These are phyloP conservation scores for Mystacides longicornis DNA, from an alignment of 2,888 invertebrate species.

Conservation along the genomic window DNA sequence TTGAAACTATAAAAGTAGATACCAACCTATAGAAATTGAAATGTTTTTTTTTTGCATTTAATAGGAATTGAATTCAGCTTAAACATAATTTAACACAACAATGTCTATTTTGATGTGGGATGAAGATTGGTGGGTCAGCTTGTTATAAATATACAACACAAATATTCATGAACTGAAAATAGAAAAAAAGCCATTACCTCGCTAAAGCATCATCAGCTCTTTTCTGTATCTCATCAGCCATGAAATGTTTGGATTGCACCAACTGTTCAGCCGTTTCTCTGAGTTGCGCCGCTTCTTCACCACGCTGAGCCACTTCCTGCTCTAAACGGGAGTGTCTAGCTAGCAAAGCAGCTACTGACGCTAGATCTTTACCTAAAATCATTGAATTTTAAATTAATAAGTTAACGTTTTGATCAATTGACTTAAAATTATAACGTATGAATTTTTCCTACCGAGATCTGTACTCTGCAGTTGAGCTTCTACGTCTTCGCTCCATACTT, in stretches of 20 bases:
- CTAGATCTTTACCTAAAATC: slow-evolving; percentile 73
- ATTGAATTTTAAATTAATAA: background rate
- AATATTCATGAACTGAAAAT: too few relatives aligned
- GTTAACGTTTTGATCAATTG: too few relatives aligned
- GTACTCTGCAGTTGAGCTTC: slow-evolving; percentile 45
- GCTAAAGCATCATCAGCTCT: slow-evolving; percentile 47
- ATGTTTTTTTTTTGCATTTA: too few relatives aligned
- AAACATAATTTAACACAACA: too few relatives aligned
- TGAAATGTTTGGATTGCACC: slow-evolving; percentile 75
- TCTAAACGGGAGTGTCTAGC: slow-evolving; percentile 79
- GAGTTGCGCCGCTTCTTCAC: slow-evolving; percentile 72
- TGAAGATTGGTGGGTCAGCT: too few relatives aligned
- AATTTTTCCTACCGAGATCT: slow-evolving; percentile 36
- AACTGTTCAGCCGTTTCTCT: slow-evolving; percentile 76
- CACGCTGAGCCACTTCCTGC: slow-evolving; percentile 75
- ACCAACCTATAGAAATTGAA: too few relatives aligned
- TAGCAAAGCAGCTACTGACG: slow-evolving; percentile 74
- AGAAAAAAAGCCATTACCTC: slow-evolving; percentile 10
- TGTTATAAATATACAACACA: too few relatives aligned
- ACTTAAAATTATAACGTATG: background rate
- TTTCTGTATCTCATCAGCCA: slow-evolving; percentile 77
- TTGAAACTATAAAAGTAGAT: too few relatives aligned
- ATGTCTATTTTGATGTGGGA: too few relatives aligned
- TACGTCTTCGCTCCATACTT: slow-evolving; percentile 85
- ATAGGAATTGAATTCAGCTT: too few relatives aligned